phyloP scores from a whole-genome alignment of 2,113 vertebrate genomes.

The Aviceda subcristata region DNA sequence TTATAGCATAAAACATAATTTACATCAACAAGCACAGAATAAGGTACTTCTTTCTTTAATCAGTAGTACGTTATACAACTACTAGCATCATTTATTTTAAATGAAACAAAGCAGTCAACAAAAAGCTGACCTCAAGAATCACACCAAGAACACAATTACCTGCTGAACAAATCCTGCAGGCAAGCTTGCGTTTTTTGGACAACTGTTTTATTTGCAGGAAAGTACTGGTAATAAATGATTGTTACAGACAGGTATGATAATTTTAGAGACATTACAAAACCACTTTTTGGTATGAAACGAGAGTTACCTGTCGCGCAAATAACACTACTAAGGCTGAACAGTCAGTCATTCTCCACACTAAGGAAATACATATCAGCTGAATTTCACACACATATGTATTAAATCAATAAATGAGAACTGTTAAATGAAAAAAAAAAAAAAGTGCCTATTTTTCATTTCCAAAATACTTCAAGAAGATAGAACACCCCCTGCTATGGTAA shows the following conservation, averaged over 20 bases:
- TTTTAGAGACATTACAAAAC: neutral
- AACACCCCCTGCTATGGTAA: neutral
- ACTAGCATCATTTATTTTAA: neutral
- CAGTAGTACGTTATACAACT: neutral
- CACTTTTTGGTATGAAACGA: neutral
- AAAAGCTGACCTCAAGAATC: neutral
- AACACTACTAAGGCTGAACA: neutral
- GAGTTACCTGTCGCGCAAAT: neutral
- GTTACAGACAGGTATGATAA: neutral
- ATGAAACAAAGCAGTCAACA: neutral
- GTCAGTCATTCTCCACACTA: neutral
- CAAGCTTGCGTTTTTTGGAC: neutral
- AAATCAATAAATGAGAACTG: neutral
- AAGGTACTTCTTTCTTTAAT: neutral
- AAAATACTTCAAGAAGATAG: neutral
- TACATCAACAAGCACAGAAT: neutral
- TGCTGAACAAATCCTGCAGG: neutral
- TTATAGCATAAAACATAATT: neutral
- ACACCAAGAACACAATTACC: neutral
- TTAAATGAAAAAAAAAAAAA: neutral
- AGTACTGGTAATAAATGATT: neutral
- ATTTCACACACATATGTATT: neutral
- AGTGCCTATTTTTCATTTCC: neutral
- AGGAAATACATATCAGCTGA: neutral
- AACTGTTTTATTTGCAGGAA: neutral